Evolutionary conservation across 2,888 invertebrate genomes (phyloP), one percentile per base, ranked within the genome.

Genomic region (Polymixis lichenea): DNA sequence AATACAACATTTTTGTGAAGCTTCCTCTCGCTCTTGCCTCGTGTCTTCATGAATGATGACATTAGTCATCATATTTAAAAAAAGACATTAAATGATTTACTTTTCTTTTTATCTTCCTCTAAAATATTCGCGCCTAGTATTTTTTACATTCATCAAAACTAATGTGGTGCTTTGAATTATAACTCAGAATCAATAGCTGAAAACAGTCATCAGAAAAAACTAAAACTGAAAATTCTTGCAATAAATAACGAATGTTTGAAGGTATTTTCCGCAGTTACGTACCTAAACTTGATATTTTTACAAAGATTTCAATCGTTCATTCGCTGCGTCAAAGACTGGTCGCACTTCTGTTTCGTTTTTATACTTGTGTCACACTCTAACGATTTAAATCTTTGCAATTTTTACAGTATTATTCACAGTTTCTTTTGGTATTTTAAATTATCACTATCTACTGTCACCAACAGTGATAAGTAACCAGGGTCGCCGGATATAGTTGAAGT

Each of bases 31-130:
- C 49, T 64, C 32, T 69, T 38, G 53, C 38, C 19, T 60, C 55
- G 53, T 78, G 51, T 43, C 60, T 70, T 67, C 17, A 49, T 49
- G 55, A 65, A 69, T 75, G 53, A 75, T 49, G 32, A 43, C 55
- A 76, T 70, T 76, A 76, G 51, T 77, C 70, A 70, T 19, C 6
- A 61, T n/a, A 53, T 28, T 2, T 56, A 28, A 60, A 71, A 74
- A 67, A 68, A 22, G n/a, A 67, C 7, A 32, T n/a, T 15, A 6
- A 8, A 49, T 28, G 11, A 55, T 68, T 68, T 49, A 55, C 13
- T 72, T 82, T 77, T 82, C 55, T 65, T 72, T 77, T 82, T 70
- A 76, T 76, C 60, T 61, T 56, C 2, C 22, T 56, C 15, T 13
- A 28, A 60, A 73, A 70, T 70, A 67, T 11, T 77, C 2, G 43